Evolutionary conservation across 2,888 invertebrate genomes (phyloP).

Genomic region (Cosmia pyralina): DNA sequence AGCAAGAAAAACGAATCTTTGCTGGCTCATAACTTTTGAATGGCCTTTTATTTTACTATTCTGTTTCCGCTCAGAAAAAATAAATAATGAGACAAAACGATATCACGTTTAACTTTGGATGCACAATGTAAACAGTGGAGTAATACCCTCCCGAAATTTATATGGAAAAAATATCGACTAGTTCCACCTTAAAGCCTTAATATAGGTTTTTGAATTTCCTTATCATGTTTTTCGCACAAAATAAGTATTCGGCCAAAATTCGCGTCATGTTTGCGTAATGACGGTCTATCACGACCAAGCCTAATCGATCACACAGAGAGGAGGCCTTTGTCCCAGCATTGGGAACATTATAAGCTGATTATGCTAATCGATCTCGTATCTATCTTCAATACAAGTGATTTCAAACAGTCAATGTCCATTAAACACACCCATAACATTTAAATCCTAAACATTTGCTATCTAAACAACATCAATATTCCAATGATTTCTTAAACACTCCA

Average conservation of each 20-base stretch:
- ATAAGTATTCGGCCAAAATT: not conserved
- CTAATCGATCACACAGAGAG: not conserved
- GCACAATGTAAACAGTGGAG: no score
- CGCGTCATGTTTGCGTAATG: no score
- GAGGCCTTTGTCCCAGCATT: not conserved
- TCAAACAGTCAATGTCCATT: slow-evolving; percentile 6
- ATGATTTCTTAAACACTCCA: slow-evolving; percentile 30
- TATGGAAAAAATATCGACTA: no score
- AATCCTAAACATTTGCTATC: slow-evolving; percentile 39
- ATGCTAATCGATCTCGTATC: not conserved
- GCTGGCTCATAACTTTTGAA: no score
- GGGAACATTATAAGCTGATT: not conserved
- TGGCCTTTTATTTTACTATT: no score
- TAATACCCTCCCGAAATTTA: no score
- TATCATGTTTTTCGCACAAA: not conserved
- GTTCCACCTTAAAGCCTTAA: no score
- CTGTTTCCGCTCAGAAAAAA: no score
- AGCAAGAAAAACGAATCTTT: no score
- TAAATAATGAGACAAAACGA: no score
- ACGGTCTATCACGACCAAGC: not conserved
- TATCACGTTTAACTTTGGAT: no score
- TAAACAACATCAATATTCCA: slow-evolving; percentile 52
- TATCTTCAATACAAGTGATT: slow-evolving; percentile 1
- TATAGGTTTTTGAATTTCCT: not conserved
- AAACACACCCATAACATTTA: slow-evolving; percentile 29